Conservation (phyloP, 1,140 invertebrate species). For the Zaprionus capensis region DNA sequence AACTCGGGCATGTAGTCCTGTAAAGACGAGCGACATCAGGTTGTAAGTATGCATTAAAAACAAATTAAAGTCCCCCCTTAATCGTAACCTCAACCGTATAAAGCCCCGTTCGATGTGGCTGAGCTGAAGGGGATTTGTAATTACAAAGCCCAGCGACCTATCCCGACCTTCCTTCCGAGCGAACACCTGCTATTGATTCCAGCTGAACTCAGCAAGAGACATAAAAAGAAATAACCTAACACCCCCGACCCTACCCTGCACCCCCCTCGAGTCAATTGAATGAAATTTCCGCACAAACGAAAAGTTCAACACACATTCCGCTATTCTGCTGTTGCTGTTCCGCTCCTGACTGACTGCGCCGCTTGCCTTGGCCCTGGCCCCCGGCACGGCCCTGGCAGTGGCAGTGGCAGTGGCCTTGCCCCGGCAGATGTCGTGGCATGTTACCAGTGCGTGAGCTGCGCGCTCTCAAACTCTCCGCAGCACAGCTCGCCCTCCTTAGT, state of each 20-base stretch:
- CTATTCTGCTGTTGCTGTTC: not conserved
- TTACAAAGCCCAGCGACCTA: not conserved
- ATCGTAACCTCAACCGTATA: not conserved
- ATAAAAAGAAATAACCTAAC: constrained; percentile 21
- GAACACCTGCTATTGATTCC: constrained; percentile 46
- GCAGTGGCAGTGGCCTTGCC: constrained; percentile 17
- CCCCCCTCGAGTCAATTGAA: constrained; percentile 53
- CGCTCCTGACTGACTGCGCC: not conserved
- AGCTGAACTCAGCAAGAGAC: not conserved
- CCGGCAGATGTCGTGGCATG: constrained; percentile 25
- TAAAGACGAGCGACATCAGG: constrained; percentile 44
- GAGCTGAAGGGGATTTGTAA: not conserved
- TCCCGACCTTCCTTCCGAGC: not conserved
- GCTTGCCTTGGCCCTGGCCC: not conserved
- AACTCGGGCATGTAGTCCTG: constrained; percentile 85
- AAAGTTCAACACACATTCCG: constrained; percentile 37
- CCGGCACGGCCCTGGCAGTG: constrained; percentile 1
- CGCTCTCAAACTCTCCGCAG: not conserved
- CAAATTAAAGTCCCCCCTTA: not conserved
- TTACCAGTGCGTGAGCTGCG: constrained; percentile 8
- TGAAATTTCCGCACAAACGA: constrained; percentile 50
- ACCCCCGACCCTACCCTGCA: too few species aligned
- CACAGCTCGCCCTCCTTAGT: not conserved
- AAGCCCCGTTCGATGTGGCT: not conserved
- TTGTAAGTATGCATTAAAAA: constrained; percentile 2